Conservation (phyloP, 2,113 vertebrate genomes). For the Potamarius usumacintae region DNA sequence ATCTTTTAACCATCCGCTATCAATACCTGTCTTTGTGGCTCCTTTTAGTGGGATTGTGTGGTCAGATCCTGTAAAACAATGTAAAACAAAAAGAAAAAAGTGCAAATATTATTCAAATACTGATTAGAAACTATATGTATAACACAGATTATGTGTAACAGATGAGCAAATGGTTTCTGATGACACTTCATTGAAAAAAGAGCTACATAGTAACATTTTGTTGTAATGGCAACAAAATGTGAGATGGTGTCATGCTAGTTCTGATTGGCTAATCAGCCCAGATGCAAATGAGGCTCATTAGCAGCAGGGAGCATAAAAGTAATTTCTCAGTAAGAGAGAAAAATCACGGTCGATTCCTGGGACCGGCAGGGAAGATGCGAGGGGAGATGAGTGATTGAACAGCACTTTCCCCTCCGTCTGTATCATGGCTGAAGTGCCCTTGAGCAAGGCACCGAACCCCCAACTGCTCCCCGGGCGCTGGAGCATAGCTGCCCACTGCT, state of each 20-base stretch:
- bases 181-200: neutral
- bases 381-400: no score
- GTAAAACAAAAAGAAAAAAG: neutral
- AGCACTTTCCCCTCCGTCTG: no score
- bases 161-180: neutral
- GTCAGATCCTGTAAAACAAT: no score
- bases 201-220: neutral
- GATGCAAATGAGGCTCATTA: constrained; percentile 39
- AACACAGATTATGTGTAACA: neutral
- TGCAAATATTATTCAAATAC: neutral
- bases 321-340: neutral
- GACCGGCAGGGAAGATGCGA: no score
- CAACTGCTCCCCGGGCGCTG: no score
- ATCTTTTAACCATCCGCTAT: neutral
- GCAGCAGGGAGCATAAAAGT: constrained; percentile 37
- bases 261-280: constrained; percentile 52
- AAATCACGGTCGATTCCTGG: no score
- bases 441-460: no score
- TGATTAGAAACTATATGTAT: neutral
- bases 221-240: neutral
- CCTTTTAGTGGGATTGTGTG: neutral
- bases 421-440: no score
- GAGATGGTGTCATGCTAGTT: constrained; percentile 21
- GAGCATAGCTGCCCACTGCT: no score
- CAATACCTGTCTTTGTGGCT: neutral